These are phyloP conservation scores for Gambelia wislizenii DNA, from an alignment of 2,797 vertebrate species.

Conservation along the genomic window DNA sequence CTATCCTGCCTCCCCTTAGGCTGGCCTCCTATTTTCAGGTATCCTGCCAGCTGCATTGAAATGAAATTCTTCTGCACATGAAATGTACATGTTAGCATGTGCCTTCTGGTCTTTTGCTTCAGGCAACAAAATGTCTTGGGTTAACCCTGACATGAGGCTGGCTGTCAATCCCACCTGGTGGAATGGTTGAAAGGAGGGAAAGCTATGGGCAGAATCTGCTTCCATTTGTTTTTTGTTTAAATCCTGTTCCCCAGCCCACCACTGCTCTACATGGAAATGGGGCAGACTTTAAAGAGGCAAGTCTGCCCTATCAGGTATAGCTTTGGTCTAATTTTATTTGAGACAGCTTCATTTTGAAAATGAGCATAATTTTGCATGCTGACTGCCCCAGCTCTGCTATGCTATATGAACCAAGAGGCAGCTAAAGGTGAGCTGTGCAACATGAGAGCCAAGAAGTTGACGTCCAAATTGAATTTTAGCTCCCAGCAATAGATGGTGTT, in stretches of 20 bases:
- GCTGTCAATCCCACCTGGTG: neutral
- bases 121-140: neutral
- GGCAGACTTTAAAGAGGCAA: neutral
- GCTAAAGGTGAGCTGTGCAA: conserved; percentile 26
- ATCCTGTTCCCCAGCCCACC: neutral
- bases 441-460: conserved; percentile 44
- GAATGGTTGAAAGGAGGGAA: neutral
- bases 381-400: neutral
- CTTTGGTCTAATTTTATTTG: neutral
- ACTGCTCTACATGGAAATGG: neutral
- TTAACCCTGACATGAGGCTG: neutral
- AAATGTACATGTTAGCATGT: neutral
- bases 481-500: conserved; percentile 17
- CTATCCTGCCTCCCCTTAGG: neutral
- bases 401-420: neutral
- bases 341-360: neutral
- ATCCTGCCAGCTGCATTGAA: neutral
- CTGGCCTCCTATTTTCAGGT: neutral
- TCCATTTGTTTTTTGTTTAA: neutral
- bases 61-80: neutral
- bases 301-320: neutral
- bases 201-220: neutral
- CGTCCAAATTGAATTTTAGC: conserved; percentile 39
- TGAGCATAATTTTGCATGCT: neutral
- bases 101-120: neutral